phyloP scores from a whole-genome alignment of 2,888 invertebrate species.

The Hyles lineata region DNA sequence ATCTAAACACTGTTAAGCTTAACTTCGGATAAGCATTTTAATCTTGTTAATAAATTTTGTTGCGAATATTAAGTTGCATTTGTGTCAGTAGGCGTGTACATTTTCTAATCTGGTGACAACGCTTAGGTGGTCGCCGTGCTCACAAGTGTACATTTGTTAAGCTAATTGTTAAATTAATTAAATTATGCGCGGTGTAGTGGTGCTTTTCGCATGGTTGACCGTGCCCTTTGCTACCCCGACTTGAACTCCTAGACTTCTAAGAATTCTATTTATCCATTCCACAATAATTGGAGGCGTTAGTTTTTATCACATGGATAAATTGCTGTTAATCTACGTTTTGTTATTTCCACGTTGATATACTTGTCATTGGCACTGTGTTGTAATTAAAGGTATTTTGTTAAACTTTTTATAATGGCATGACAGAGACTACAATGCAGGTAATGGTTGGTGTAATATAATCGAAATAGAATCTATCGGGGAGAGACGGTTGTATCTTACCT shows the following conservation, averaged over 20 bases:
- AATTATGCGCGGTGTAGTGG: slow-evolving; percentile 42
- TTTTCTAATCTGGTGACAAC: slow-evolving; percentile 14
- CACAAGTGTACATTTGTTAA: slow-evolving; percentile 36
- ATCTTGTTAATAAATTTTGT: not conserved
- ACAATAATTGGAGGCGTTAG: slow-evolving; percentile 6
- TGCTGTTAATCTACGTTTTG: slow-evolving; percentile 23
- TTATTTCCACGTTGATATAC: not conserved
- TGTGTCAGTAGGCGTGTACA: not conserved
- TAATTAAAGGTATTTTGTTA: not conserved
- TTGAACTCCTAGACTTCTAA: slow-evolving; percentile 5
- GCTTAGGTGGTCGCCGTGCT: not conserved
- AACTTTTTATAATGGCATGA: not conserved
- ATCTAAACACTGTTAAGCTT: no score
- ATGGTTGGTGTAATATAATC: no score
- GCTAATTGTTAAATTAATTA: slow-evolving; percentile 49
- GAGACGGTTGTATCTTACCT: no score
- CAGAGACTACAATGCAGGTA: no score
- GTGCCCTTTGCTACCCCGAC: slow-evolving; percentile 40
- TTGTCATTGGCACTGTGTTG: not conserved
- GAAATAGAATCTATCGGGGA: no score
- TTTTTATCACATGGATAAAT: slow-evolving; percentile 12
- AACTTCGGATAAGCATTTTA: not conserved
- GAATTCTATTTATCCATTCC: slow-evolving; percentile 20
- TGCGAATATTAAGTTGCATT: not conserved
- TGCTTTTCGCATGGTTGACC: slow-evolving; percentile 44